phyloP scores from a whole-genome alignment of 2,113 vertebrate species.

The Diadophis punctatus region DNA sequence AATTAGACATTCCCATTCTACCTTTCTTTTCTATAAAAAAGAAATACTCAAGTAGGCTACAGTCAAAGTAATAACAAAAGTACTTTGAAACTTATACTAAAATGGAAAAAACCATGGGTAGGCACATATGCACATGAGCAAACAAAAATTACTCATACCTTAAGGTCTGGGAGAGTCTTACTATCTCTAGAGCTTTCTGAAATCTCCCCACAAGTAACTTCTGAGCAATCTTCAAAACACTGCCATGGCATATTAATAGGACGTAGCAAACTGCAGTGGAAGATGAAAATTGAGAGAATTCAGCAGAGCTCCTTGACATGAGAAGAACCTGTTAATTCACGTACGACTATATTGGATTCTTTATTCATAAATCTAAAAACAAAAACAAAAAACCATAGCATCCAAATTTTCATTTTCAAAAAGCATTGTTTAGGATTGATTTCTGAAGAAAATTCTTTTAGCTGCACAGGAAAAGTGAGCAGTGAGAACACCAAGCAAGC shows the following conservation, averaged over 20 bases:
- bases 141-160: background rate
- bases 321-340: background rate
- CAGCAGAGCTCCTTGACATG: background rate
- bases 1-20: background rate
- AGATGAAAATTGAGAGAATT: background rate
- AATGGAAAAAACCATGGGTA: background rate
- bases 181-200: background rate
- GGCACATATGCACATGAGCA: background rate
- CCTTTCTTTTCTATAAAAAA: background rate
- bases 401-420: background rate
- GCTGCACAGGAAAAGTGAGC: background rate
- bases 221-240: no score
- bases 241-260: background rate
- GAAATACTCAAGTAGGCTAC: background rate
- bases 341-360: background rate
- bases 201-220: background rate
- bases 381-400: no score
- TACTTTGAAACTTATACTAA: background rate
- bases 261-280: background rate
- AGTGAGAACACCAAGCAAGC: background rate
- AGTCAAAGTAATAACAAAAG: background rate
- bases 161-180: background rate
- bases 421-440: background rate
- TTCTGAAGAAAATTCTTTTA: background rate
- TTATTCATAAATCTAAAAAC: background rate